Conservation (phyloP, 2,888 invertebrate genomes). For the Trisateles emortualis region DNA sequence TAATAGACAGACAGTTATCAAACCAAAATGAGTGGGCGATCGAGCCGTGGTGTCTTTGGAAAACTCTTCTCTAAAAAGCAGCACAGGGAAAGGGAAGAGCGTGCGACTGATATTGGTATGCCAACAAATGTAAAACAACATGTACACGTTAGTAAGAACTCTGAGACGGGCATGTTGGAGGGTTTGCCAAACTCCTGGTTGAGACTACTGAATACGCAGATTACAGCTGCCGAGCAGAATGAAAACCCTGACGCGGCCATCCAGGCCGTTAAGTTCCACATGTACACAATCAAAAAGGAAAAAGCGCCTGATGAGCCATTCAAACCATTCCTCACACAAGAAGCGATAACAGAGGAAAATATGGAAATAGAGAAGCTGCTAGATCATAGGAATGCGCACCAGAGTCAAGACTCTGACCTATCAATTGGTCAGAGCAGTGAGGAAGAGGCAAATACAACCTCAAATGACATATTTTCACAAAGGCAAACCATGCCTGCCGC, state of each 20-base stretch:
- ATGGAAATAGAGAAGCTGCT: constrained; percentile 92
- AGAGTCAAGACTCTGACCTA: constrained; percentile 87
- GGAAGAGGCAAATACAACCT: constrained; percentile 78
- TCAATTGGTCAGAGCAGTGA: constrained; percentile 85
- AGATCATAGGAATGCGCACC: constrained; percentile 90
- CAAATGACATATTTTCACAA: constrained; percentile 71
- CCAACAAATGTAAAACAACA: constrained; percentile 95
- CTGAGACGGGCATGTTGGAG: constrained; percentile 93
- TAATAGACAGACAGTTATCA: constrained; percentile 52
- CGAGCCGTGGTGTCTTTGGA: constrained; percentile 81
- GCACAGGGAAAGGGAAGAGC: constrained; percentile 75
- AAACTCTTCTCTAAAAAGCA: constrained; percentile 83
- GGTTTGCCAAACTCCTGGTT: constrained; percentile 95
- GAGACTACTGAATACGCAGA: constrained; percentile 92
- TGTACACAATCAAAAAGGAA: constrained; percentile 94
- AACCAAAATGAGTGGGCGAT: constrained; percentile 81
- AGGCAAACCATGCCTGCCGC: constrained; percentile 87
- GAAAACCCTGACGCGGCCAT: constrained; percentile 96
- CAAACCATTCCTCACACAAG: constrained; percentile 93
- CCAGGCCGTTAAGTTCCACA: constrained; percentile 96
- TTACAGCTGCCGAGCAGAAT: constrained; percentile 94
- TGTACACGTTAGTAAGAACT: constrained; percentile 95
- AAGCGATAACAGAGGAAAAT: constrained; percentile 93
- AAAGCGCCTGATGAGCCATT: constrained; percentile 90
- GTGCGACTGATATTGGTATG: constrained; percentile 90